Conservation (phyloP, 2,797 vertebrate genomes). For the Salmo trutta region DNA sequence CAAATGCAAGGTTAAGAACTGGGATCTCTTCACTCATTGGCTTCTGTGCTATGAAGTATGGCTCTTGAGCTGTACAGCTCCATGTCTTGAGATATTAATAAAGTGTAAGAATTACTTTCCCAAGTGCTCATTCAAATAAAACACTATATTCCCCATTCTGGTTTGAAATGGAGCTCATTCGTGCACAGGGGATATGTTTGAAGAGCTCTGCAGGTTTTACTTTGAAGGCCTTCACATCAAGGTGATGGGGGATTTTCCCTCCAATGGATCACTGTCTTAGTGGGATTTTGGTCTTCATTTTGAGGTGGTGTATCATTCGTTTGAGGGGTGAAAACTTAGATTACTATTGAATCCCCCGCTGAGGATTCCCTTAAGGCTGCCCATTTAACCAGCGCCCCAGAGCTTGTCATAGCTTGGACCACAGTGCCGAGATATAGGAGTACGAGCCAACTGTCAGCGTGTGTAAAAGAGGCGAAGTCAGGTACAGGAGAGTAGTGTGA, state of each 20-base stretch:
- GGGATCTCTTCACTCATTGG: background rate
- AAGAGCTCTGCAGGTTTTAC: conserved; percentile 72
- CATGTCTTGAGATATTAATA: conserved; percentile 1
- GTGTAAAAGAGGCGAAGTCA: no score
- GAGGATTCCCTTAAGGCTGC: conserved; percentile 38
- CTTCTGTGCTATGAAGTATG: background rate
- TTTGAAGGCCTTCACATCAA: conserved; percentile 48
- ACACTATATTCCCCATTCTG: conserved; percentile 43
- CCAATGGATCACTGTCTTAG: background rate
- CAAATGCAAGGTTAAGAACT: background rate
- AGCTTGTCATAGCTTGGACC: conserved; percentile 54
- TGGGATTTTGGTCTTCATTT: conserved; percentile 42
- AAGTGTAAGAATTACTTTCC: background rate
- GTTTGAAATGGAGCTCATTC: conserved; percentile 34
- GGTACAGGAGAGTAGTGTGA: no score
- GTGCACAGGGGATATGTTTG: conserved; percentile 52
- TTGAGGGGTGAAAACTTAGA: conserved; percentile 70
- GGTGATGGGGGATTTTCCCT: conserved; percentile 52
- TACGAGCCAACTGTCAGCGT: conserved; percentile 1
- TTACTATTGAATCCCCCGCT: conserved; percentile 52
- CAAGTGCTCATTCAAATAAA: background rate
- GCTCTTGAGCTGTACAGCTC: background rate
- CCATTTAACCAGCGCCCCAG: conserved; percentile 37
- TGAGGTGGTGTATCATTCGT: conserved; percentile 56
- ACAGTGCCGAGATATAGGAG: conserved; percentile 39